Evolutionary conservation across 2,888 invertebrate genomes (phyloP), one percentile per base, ranked within the genome.

Genomic region (Anticlea derivata): DNA sequence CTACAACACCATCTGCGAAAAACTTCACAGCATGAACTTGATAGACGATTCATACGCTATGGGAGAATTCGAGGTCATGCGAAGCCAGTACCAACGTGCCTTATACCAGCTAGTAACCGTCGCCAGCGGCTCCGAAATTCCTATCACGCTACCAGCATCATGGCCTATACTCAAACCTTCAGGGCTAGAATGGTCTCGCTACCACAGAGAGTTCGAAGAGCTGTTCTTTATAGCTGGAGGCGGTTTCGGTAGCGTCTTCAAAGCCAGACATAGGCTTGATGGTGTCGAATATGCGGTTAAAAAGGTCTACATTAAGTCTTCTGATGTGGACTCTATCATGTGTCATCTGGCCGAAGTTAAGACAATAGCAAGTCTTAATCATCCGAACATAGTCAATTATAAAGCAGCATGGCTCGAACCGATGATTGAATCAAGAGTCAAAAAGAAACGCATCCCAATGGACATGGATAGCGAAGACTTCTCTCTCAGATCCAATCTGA

Each of bases 321-420:
- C 92, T 5, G 92, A 93, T 61, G 91, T 94, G 0, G 87, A 93
- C 50, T 92, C 92, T 0, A 92, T 95, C 10, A 90, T 93, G 79
- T 91, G 89, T 33, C 94, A 94, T 81, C 83, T 96, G 30, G 89
- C 94, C 1, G 96, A 96, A 91, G 96, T 96, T 0, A 95, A 95
- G 82, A 95, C 95, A 1, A 92, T 96, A 60, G 96, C 96, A 0
- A 93, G 93, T 67, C 83, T 96, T 17, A 94, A 95, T 70, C 96
- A 96, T 83, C 92, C 93, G 0, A 96, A 96, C 73, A 95, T 96
- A 57, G 95, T 96, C 3, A 93, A 95, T 12, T 96, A 96, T 69
- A 96, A 96, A 85, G 94, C 94, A 0, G 96, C 96, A 0, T 96
- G 96, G 96, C 80, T 96, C 22, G 96, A 96, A 78, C 92, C 93